phyloP scores from a whole-genome alignment of 2,888 invertebrate genomes.

The Protophormia terraenovae region DNA sequence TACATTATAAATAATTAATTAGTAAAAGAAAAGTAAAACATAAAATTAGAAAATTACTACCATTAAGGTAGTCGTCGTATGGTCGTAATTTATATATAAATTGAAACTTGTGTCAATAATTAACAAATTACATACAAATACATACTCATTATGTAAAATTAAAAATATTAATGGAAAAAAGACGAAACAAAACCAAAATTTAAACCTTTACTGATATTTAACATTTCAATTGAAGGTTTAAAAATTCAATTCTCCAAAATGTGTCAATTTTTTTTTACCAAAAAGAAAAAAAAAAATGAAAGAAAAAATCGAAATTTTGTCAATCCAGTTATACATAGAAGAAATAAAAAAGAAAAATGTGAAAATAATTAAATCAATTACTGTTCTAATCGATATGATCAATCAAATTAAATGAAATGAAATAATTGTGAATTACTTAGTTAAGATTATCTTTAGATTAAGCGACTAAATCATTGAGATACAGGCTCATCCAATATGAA shows the following conservation, averaged over 20 bases:
- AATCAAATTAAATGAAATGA: conserved; percentile 12
- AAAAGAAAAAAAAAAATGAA: neutral
- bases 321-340: conserved; percentile 27
- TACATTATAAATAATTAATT: conserved; percentile 47
- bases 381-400: conserved; percentile 12
- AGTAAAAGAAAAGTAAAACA: neutral
- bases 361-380: conserved; percentile 6
- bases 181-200: neutral
- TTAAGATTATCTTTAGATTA: conserved; percentile 25
- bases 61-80: neutral
- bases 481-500: conserved; percentile 8
- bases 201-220: conserved; percentile 14
- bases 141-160: neutral
- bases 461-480: conserved; percentile 4
- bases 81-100: conserved; percentile 32
- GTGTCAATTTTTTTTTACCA: conserved; percentile 60
- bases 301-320: conserved; percentile 32
- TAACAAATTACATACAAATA: conserved; percentile 10
- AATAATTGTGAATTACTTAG: conserved; percentile 17
- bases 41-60: conserved; percentile 15
- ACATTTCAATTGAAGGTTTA: conserved; percentile 8
- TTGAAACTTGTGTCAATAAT: conserved; percentile 62
- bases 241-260: conserved; percentile 57
- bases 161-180: neutral
- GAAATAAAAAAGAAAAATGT: neutral